phyloP scores from a whole-genome alignment of 2,113 vertebrate genomes.

The Cisticola juncidis region DNA sequence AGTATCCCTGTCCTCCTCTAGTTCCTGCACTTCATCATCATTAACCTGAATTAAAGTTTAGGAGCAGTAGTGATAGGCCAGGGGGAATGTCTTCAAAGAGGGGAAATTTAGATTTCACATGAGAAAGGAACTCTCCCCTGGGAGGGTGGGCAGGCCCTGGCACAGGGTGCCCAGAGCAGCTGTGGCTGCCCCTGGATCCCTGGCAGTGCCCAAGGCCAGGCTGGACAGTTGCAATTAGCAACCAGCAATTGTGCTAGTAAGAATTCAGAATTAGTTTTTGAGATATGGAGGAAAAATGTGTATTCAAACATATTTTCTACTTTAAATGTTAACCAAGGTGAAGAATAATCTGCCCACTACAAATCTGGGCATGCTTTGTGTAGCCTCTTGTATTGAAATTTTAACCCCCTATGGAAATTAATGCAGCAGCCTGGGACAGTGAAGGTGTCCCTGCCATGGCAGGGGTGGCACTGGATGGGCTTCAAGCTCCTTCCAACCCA shows the following conservation, averaged over 20 bases:
- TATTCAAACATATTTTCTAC: too few species aligned
- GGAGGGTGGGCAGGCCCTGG: accelerated
- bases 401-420: too few species aligned
- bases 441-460: background rate
- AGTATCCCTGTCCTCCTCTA: background rate
- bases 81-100: background rate
- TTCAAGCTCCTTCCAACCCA: background rate
- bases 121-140: background rate
- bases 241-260: too few species aligned
- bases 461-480: accelerated
- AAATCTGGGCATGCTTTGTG: too few species aligned
- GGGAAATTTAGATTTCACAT: background rate
- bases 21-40: background rate
- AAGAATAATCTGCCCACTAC: too few species aligned
- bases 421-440: accelerated
- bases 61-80: background rate
- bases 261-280: too few species aligned
- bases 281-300: too few species aligned
- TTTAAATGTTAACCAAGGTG: too few species aligned
- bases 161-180: background rate
- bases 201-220: background rate
- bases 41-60: background rate
- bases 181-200: background rate
- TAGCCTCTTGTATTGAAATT: too few species aligned
- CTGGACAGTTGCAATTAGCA: too few species aligned